These are phyloP conservation scores for Cyprinella venusta DNA, from an alignment of 2,797 vertebrate species.

Conservation along the genomic window DNA sequence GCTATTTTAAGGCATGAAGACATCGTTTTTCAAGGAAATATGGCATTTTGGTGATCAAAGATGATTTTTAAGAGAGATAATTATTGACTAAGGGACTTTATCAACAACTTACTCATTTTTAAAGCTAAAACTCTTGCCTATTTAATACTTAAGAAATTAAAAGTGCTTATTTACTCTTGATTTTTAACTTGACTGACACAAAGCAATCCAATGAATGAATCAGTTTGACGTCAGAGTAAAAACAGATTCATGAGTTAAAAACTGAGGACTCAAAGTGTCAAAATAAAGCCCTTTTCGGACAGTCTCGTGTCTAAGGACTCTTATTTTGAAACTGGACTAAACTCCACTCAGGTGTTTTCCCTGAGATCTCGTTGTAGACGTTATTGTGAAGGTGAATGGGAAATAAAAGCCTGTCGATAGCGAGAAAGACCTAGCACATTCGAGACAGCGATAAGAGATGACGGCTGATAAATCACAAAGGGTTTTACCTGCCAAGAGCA, in stretches of 20 bases:
- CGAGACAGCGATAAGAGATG: slow-evolving; percentile 77
- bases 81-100: too few relatives aligned
- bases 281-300: neutral
- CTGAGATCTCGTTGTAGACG: slow-evolving; percentile 30
- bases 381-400: slow-evolving; percentile 35
- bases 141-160: too few relatives aligned
- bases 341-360: slow-evolving; percentile 34
- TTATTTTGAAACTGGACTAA: neutral
- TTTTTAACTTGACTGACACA: neutral
- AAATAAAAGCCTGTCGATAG: slow-evolving; percentile 35
- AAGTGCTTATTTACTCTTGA: too few relatives aligned
- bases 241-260: neutral
- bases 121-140: neutral
- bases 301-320: neutral
- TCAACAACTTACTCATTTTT: neutral
- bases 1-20: too few relatives aligned
- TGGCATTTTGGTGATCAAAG: too few relatives aligned
- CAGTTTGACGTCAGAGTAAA: too few relatives aligned
- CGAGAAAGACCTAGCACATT: slow-evolving; percentile 63
- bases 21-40: too few relatives aligned
- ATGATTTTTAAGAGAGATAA: too few relatives aligned
- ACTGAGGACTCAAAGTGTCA: neutral
- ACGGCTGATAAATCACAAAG: slow-evolving; percentile 78
- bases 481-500: slow-evolving; percentile 71
- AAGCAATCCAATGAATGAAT: neutral